Conservation (phyloP, 2,113 vertebrate genomes). For the Patagioenas fasciata region DNA sequence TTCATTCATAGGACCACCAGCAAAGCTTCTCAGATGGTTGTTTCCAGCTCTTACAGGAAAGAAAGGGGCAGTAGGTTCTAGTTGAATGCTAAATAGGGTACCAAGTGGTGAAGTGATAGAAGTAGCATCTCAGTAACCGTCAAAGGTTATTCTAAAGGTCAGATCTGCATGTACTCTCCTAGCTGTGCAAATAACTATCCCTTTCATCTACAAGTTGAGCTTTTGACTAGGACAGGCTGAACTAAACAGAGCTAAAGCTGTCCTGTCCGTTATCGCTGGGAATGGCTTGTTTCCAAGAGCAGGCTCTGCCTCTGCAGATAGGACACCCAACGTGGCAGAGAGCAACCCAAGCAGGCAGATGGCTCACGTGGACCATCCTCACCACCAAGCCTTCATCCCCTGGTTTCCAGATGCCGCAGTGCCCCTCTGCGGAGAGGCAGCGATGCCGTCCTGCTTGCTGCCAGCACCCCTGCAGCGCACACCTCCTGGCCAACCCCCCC, state of each 20-base stretch:
- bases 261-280: neutral
- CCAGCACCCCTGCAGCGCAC: neutral
- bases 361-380: conserved; percentile 7
- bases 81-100: neutral
- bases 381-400: neutral
- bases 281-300: conserved; percentile 10
- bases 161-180: conserved; percentile 8
- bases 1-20: neutral
- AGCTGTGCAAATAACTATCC: neutral
- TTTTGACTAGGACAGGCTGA: conserved; percentile 1
- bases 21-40: neutral
- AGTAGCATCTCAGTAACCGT: neutral
- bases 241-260: neutral
- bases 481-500: neutral
- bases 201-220: neutral
- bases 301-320: conserved; percentile 5
- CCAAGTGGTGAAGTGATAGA: neutral
- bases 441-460: rapidly evolving
- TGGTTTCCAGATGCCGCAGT: neutral
- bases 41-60: neutral
- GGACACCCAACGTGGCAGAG: neutral
- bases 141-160: conserved; percentile 30
- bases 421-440: neutral
- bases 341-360: neutral
- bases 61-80: neutral